Conservation (phyloP, 1,140 invertebrate species). For the Cotesia vestalis region DNA sequence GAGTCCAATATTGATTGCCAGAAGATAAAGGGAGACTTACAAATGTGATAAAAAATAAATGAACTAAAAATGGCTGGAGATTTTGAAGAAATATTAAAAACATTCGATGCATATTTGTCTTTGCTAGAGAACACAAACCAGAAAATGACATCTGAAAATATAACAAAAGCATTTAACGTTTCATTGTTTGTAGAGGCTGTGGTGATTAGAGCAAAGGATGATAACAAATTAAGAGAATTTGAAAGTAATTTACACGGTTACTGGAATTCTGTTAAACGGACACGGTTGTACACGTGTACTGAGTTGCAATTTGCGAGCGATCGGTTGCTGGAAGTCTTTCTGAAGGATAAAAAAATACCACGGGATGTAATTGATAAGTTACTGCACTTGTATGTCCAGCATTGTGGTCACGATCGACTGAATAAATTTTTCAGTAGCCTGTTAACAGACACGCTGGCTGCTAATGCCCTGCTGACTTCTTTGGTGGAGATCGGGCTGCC, state of each 20-base stretch:
- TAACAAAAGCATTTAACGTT: constrained; percentile 49
- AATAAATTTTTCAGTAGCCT: constrained; percentile 45
- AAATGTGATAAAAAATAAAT: constrained; percentile 15
- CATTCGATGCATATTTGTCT: constrained; percentile 44
- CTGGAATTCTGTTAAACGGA: constrained; percentile 45
- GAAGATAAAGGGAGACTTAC: constrained; percentile 41
- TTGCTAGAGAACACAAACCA: constrained; percentile 37
- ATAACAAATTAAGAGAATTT: constrained; percentile 45
- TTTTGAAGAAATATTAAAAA: constrained; percentile 46
- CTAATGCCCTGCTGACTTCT: constrained; percentile 49
- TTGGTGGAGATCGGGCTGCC: constrained; percentile 48
- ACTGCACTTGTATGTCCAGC: constrained; percentile 48
- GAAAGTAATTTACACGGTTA: constrained; percentile 51
- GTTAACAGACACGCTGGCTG: constrained; percentile 45
- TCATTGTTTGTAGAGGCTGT: constrained; percentile 52
- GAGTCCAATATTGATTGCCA: constrained; percentile 36
- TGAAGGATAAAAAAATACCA: constrained; percentile 48
- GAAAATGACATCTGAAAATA: constrained; percentile 33
- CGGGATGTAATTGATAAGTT: constrained; percentile 49
- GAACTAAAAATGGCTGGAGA: constrained; percentile 29
- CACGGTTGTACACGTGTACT: constrained; percentile 38
- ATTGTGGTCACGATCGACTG: constrained; percentile 52
- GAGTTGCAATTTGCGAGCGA: constrained; percentile 53
- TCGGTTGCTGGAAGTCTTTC: constrained; percentile 53
- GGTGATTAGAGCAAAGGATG: constrained; percentile 43